Evolutionary conservation across 2,797 vertebrate genomes (phyloP).

Genomic region (Cynopterus sphinx): DNA sequence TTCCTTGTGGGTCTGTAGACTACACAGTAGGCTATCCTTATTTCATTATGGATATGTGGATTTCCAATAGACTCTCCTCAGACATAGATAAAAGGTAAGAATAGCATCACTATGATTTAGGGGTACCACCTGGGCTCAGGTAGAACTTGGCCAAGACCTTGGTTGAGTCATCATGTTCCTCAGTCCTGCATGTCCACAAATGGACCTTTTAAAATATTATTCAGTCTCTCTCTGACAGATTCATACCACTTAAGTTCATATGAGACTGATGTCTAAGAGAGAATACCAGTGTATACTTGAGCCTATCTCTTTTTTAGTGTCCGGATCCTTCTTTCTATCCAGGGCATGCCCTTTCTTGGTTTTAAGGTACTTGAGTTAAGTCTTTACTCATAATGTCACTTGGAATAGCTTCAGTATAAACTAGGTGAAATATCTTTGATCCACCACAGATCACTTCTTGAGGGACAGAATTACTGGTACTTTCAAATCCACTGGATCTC

Average conservation of each 20-base stretch:
- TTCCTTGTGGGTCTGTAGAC: background rate
- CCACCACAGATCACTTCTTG: background rate
- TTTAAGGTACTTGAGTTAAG: conserved; percentile 8
- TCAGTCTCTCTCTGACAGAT: conserved; percentile 17
- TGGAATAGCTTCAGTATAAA: conserved; percentile 47
- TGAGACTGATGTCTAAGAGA: background rate
- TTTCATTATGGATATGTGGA: background rate
- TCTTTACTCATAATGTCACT: conserved; percentile 34
- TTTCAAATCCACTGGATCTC: background rate
- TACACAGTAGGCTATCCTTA: background rate
- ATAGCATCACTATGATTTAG: background rate
- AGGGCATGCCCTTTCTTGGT: background rate
- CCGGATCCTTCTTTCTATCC: background rate
- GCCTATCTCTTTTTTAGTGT: background rate
- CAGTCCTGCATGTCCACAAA: background rate
- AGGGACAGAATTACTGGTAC: conserved; percentile 8
- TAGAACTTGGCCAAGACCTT: background rate
- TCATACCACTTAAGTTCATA: background rate
- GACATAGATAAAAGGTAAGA: background rate
- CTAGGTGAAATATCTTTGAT: conserved; percentile 14
- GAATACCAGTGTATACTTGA: background rate
- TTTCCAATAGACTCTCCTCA: background rate
- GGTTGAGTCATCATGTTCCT: background rate
- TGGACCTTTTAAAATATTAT: background rate
- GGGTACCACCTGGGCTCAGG: background rate